phyloP scores from a whole-genome alignment of 2,797 vertebrate species.

The Pangasius krempfi region DNA sequence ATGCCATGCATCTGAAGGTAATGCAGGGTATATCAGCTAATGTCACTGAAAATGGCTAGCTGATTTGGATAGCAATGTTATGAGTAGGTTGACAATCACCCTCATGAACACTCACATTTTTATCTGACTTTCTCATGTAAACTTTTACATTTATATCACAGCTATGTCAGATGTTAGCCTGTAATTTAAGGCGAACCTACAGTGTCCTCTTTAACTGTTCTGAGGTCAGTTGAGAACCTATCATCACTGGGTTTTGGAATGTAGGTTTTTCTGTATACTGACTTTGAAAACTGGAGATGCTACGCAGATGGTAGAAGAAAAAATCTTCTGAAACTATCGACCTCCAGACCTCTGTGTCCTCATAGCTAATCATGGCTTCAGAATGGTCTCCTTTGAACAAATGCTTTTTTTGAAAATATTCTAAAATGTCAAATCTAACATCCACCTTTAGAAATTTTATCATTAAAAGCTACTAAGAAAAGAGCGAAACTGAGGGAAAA shows the following conservation, averaged over 20 bases:
- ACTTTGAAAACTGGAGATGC: neutral
- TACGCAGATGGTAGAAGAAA: neutral
- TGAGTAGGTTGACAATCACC: too few relatives aligned
- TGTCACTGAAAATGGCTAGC: neutral
- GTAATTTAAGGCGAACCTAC: neutral
- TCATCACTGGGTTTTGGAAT: neutral
- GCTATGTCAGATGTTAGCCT: too few relatives aligned
- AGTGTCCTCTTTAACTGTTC: neutral
- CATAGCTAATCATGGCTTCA: neutral
- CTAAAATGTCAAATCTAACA: neutral
- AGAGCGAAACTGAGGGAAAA: neutral
- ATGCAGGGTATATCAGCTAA: neutral
- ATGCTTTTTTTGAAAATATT: neutral
- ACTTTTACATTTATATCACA: neutral
- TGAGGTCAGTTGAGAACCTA: neutral
- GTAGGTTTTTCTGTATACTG: neutral
- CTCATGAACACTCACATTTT: neutral
- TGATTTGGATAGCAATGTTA: neutral
- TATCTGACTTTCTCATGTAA: neutral
- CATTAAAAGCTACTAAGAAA: neutral
- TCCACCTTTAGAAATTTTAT: neutral
- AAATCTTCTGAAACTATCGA: neutral
- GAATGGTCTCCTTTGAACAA: neutral
- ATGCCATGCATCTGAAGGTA: neutral
- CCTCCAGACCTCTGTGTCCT: neutral